These are phyloP conservation scores for Thalpophila matura DNA, from an alignment of 2,888 invertebrate genomes.

Conservation along the genomic window DNA sequence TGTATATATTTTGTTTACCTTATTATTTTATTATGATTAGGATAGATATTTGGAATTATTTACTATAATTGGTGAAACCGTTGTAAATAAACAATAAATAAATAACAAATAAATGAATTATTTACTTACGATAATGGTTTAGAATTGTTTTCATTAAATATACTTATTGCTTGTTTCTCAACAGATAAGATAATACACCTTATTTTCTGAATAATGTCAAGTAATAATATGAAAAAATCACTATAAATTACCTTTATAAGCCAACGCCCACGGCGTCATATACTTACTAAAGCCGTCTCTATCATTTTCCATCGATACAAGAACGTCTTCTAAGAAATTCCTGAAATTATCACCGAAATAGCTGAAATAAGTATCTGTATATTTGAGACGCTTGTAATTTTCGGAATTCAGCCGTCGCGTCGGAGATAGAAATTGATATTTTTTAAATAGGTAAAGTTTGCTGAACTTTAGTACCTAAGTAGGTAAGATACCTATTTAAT, in stretches of 20 bases:
- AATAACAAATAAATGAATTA: no score
- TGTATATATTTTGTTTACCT: no score
- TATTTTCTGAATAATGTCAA: not conserved
- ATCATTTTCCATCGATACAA: slow-evolving; percentile 45
- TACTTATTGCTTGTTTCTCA: no score
- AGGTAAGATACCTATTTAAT: not conserved
- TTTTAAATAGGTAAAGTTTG: slow-evolving; percentile 36
- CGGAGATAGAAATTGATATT: slow-evolving; percentile 37
- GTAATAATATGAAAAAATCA: not conserved
- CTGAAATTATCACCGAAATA: slow-evolving; percentile 56
- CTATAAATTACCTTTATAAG: not conserved
- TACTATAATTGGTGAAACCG: no score
- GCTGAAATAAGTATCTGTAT: slow-evolving; percentile 45
- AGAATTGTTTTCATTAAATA: no score
- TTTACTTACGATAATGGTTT: no score
- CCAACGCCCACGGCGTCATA: not conserved
- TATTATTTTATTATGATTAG: no score
- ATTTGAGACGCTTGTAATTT: slow-evolving; percentile 56
- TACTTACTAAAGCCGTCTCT: slow-evolving; percentile 10
- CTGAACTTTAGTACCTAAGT: not conserved
- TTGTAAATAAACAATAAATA: no score
- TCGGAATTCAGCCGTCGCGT: slow-evolving; percentile 43
- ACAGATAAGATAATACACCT: not conserved
- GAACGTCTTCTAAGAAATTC: slow-evolving; percentile 55
- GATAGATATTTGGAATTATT: no score